Base-by-base conservation (phyloP, 2,113 vertebrate genomes). In the Etheostoma spectabile region DNA sequence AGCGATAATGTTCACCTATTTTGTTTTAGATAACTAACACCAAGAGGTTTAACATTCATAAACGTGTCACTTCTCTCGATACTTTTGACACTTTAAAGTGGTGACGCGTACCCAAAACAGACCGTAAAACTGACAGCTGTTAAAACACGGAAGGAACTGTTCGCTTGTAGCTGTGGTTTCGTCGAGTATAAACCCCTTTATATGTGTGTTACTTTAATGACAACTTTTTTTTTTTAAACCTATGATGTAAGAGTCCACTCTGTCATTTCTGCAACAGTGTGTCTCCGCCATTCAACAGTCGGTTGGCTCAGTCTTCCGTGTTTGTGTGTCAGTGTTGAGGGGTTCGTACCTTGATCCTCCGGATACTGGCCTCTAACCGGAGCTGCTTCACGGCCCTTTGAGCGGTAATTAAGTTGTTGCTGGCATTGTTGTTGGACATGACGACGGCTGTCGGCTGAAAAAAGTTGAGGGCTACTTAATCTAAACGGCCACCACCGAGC, bases 381-480 rank as follows among this genome's bases (percentile, higher is more conserved):
- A 96, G 93, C 85, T 96, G 95, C 87, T 95, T 95, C 10, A 96
- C 95, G 46, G 90, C 75, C 85, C 93, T 93, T 33, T 95, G 93
- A 1, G 94, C 94, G 57, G 91, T 80, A 16, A 92, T 90, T 59
- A 96, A 74, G 89, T 88, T 95, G 83, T 87, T 93, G 87, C 87
- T 93, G 49, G 94, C 92, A 51, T 94, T 96, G 83, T 95, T 96
- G 92, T 95, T 96, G 46, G 95, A 95, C 95, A 96, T 96, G 86
- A 63, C 87, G 87, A 70, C 74, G 52, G 49, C 19, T 46, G 70
- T 79, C 66, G 19, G 18, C 21, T 11, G 22, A 59, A 24, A 68
- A 24, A 77, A 68, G 35, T 66, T 60, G 0, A 72, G 18, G 14
- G 5, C 2, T 55, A 8, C 22, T 67, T 55, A 7, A 2, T 22